Conservation (phyloP, 1,140 invertebrate species). For the Galleria mellonella region DNA sequence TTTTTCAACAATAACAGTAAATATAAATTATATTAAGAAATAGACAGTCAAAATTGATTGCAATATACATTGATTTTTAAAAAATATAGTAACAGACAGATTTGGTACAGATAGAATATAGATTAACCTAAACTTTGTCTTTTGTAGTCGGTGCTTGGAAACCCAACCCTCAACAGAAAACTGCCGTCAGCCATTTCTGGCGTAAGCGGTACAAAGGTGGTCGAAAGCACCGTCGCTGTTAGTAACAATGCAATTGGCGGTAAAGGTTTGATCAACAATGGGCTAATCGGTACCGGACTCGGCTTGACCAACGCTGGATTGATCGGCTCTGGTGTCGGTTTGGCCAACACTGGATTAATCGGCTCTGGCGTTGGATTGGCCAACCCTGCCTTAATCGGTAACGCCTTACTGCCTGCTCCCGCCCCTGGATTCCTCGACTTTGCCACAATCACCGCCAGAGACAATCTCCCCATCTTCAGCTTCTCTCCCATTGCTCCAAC, state of each 20-base stretch:
- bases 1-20: no score
- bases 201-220: not conserved
- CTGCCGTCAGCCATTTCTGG: not conserved
- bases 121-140: no score
- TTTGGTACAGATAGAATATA: no score
- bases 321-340: not conserved
- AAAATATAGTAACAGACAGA: no score
- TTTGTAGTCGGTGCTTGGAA: no score
- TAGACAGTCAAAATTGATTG: no score
- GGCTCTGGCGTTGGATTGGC: not conserved
- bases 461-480: conserved; percentile 18
- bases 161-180: no score
- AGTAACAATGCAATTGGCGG: not conserved
- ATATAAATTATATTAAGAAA: no score
- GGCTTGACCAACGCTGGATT: not conserved
- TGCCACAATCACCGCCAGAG: conserved; percentile 2
- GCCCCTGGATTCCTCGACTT: conserved; percentile 7
- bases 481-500: conserved; percentile 19
- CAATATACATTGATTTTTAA: no score
- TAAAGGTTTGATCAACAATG: no score
- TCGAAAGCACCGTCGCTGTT: not conserved
- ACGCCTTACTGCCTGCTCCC: not conserved
- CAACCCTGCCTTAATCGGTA: conserved; percentile 9
- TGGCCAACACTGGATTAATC: not conserved
- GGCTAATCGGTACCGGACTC: not conserved